phyloP scores from a whole-genome alignment of 2,113 vertebrate species.

The Typhlomys cinereus region DNA sequence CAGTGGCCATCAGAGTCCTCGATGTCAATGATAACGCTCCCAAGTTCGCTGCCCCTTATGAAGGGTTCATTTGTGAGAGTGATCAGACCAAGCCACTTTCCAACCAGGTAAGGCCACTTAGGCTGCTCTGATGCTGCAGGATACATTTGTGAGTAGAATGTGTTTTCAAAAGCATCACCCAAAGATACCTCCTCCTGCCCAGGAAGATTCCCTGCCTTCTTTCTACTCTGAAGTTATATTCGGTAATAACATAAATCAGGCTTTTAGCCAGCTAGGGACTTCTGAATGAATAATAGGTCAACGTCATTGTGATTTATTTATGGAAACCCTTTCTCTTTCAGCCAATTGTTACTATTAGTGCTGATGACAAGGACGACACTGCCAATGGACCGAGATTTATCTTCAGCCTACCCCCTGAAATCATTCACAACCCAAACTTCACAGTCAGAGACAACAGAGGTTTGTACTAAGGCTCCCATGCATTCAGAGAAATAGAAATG shows the following conservation, averaged over 20 bases:
- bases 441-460: slow-evolving; percentile 97
- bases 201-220: neutral
- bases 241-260: slow-evolving; percentile 5
- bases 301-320: slow-evolving; percentile 74
- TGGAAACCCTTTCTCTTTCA: slow-evolving; percentile 82
- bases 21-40: slow-evolving; percentile 96
- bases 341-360: slow-evolving; percentile 92
- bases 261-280: neutral
- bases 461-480: slow-evolving; percentile 80
- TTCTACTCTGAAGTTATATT: neutral
- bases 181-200: neutral
- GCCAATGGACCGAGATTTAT: slow-evolving; percentile 93
- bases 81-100: slow-evolving; percentile 91
- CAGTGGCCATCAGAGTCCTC: slow-evolving; percentile 93
- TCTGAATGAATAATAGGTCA: slow-evolving; percentile 39
- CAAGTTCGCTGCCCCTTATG: slow-evolving; percentile 92
- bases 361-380: slow-evolving; percentile 96
- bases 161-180: neutral
- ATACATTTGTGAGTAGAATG: neutral
- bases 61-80: slow-evolving; percentile 95
- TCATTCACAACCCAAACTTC: slow-evolving; percentile 96
- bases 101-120: slow-evolving; percentile 87
- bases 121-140: neutral
- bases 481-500: slow-evolving; percentile 52
- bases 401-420: slow-evolving; percentile 94